Evolutionary conservation across 1,140 invertebrate genomes (phyloP), one percentile per base, ranked within the genome.

Genomic region (Calephelis nemesis): DNA sequence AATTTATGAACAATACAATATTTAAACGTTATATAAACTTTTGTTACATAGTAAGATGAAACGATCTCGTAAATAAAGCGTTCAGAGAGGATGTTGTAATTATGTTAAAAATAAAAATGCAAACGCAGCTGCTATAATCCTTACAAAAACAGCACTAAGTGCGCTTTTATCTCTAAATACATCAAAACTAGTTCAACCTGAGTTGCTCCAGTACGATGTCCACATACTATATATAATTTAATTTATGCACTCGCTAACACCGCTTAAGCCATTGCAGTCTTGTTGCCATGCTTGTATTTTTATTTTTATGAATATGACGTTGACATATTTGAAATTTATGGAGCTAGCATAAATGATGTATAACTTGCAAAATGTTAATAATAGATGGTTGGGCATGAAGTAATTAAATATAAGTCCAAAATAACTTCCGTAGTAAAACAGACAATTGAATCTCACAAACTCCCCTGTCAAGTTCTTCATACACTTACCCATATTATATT

Each of bases 181-280:
- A 72, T 68, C 67, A 52, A 70, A 73, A 70, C 74, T 75, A 48
- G 74, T 72, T 71, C 63, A 60, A 62, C 58, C 60, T 39, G 15
- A 47, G 45, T 58, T 68, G 45, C 45, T 60, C 62, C 63, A 66
- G 67, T 39, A 64, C 15, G 67, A 64, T 73, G 60, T 70, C 48
- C 48, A 64, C 15, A 47, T 60, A 69, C 68, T 74, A 76, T 76
- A 76, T 74, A 76, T 76, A 74, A 74, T 75, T 72, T 75, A 75
- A 75, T 76, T 72, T 74, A 74, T 76, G 66, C 72, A 66, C 62
- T 68, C 72, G 68, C 67, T 70, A 62, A 69, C 68, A 69, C 30
- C 58, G 58, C 58, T 60, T 60, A 60, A 39, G 30, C 58, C 58
- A 60, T 60, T 50, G 40, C 48, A 64, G 30, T 12, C 15, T 40